These are phyloP conservation scores for Scarus forsteni DNA, from an alignment of 2,797 vertebrate genomes.

Conservation along the genomic window DNA sequence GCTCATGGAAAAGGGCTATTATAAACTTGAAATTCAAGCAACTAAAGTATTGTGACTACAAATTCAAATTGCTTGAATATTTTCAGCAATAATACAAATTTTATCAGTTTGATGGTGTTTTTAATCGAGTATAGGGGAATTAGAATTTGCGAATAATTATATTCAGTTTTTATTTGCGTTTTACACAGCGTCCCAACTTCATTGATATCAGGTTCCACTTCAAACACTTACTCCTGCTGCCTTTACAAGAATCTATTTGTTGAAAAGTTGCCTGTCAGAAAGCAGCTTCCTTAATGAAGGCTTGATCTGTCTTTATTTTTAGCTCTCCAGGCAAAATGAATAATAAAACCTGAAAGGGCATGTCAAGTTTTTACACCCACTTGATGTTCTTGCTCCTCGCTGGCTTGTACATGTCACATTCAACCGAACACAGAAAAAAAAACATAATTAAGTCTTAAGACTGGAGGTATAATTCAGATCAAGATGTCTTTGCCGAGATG, in stretches of 20 bases:
- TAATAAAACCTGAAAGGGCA: constrained; percentile 20
- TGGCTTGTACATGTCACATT: constrained; percentile 29
- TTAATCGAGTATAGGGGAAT: too few species aligned
- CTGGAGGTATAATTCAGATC: constrained; percentile 18
- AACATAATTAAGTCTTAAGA: constrained; percentile 37
- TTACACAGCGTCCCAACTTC: too few species aligned
- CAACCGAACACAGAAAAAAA: constrained; percentile 24
- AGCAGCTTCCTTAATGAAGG: constrained; percentile 25
- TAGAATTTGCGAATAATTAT: too few species aligned
- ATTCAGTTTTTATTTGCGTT: too few species aligned
- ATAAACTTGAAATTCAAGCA: too few species aligned
- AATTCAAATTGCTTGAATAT: too few species aligned
- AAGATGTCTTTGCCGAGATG: constrained; percentile 14
- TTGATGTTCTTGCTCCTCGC: constrained; percentile 16
- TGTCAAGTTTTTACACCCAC: constrained; percentile 18
- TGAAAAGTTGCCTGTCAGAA: constrained; percentile 3
- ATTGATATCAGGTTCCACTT: too few species aligned
- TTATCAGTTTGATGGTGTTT: too few species aligned
- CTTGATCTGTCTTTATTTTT: constrained; percentile 17
- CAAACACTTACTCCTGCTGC: constrained; percentile 2
- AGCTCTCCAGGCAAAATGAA: constrained; percentile 17
- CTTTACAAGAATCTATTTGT: neutral
- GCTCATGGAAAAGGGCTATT: too few species aligned
- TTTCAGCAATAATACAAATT: too few species aligned
- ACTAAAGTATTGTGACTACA: too few species aligned